Base-by-base conservation (phyloP, 2,113 vertebrate genomes). In the Paedocypris sp. region DNA sequence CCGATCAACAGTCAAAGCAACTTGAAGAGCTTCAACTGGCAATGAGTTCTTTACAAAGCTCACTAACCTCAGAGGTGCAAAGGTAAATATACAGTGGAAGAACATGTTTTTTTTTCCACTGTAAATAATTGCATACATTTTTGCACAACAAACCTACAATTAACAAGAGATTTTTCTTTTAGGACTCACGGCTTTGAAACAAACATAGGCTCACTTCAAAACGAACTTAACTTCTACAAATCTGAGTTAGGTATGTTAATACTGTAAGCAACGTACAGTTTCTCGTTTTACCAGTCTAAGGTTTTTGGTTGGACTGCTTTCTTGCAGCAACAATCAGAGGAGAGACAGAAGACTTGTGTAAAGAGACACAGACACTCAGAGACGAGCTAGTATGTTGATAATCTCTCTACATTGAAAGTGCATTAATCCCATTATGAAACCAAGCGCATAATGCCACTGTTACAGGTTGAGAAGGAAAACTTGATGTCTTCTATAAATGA, bases 351-450 rank as follows among this genome's bases (percentile, higher is more conserved):
- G 75, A 82, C 53, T 84, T 83, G 72, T 84, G 90, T 73, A 71
- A 42, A 45, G 75, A 90, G 72, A 77, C 93, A 64, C 77, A 88
- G 77, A 75, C 79, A 63, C 72, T 93, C 16, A 79, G 80, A 75
- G 74, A 73, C 68, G 73, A 82, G 43, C 68, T 90, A 79, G 71
- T 69, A 69, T 25, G 43, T 43, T n/a, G n/a, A n/a, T n/a, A n/a
- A 5, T 5, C 41, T 6, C 13, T 32, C 5, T 49, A 9, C 35
- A 9, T 11, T n/a, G 12, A 36, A 28, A n/a, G 3, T 53, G 39
- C n/a, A 19, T 23, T 31, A 41, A 39, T 49, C 6, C 6, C 20
- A 9, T 48, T 2, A 33, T 28, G 20, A 19, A 13, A 45, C 3
- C 18, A 31, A 23, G 7, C 5, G 33, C 3, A 32, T 32, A 26